Base-by-base conservation (phyloP, 2,113 vertebrate species). In the Struthio camelus region DNA sequence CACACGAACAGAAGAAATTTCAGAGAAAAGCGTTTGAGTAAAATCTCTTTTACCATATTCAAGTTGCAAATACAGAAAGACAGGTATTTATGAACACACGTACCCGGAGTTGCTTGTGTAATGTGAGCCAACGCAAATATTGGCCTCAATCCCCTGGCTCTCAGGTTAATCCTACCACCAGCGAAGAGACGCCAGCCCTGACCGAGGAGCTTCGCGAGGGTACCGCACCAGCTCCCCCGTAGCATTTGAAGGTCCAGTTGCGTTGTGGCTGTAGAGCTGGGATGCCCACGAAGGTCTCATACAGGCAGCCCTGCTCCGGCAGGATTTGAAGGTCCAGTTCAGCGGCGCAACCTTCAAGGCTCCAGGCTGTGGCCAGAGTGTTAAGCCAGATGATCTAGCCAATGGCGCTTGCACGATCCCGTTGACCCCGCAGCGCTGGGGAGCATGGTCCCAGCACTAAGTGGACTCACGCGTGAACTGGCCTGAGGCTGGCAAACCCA, bases 401-500 rank as follows among this genome's bases (percentile, higher is more conserved):
- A 34, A 23, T 23, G 78, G 50, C 73, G 27, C 2, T 70, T 10
- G 13, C 62, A 14, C 19, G 25, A 44, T 34, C 14, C 28, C 19
- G 19, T 14, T 44, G 13, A 23, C 42, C n/a, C 66, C 15, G 44
- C 11, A 30, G 18, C 1, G 8, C 32, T 25, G 48, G 16, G 36
- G 6, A 85, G 7, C 17, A 19, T 0, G 1, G 16, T 42, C 16
- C 19, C 50, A 14, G 6, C 19, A 14, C 1, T 2, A 59, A 53
- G 9, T 4, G 4, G 16, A 25, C 8, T 7, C 4, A 42, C 15
- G 0, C 1, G 1, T 61, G 38, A 61, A 42, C 8, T 8, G 66
- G 1, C 15, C 2, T 66, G 50, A 11, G 62, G 13, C 9, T 61
- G 16, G 14, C 54, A n/a, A n/a, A 54, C 8, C 3, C 7, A 20